A percentile compares a stretch with the other conserved stretches of the same genome.
phyloP scores from a whole-genome alignment of 2,797 vertebrate species.

The Varecia variegata region DNA sequence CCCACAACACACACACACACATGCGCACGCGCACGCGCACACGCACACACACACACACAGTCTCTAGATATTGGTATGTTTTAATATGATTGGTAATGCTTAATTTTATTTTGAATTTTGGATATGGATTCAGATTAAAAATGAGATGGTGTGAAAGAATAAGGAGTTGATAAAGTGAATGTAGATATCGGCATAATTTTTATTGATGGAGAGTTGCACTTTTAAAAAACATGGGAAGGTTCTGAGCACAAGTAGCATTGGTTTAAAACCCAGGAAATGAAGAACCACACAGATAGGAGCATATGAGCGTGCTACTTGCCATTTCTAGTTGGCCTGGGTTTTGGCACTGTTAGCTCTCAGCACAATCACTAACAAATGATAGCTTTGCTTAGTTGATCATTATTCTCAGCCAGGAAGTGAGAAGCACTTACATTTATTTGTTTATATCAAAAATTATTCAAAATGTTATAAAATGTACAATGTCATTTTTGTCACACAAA shows the following conservation, averaged over 20 bases:
- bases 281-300: not conserved
- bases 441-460: not conserved
- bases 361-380: not conserved
- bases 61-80: not conserved
- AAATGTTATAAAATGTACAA: not conserved
- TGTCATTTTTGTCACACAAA: not conserved
- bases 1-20: too few species aligned
- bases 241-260: not conserved
- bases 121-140: not conserved
- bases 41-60: not conserved
- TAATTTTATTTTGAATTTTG: not conserved
- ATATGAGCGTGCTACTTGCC: rapidly evolving
- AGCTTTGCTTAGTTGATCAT: not conserved
- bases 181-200: not conserved
- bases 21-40: not conserved
- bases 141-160: too few species aligned
- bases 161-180: not conserved
- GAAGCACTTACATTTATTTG: not conserved
- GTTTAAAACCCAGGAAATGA: not conserved
- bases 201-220: not conserved
- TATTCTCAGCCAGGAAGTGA: not conserved
- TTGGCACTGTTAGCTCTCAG: not conserved
- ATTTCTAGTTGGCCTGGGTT: not conserved
- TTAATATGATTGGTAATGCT: not conserved
- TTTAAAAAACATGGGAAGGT: not conserved